Evolutionary conservation across 2,888 invertebrate genomes (phyloP), one percentile per base, ranked within the genome.

Genomic region (Ashinkailepas kermadecensis): DNA sequence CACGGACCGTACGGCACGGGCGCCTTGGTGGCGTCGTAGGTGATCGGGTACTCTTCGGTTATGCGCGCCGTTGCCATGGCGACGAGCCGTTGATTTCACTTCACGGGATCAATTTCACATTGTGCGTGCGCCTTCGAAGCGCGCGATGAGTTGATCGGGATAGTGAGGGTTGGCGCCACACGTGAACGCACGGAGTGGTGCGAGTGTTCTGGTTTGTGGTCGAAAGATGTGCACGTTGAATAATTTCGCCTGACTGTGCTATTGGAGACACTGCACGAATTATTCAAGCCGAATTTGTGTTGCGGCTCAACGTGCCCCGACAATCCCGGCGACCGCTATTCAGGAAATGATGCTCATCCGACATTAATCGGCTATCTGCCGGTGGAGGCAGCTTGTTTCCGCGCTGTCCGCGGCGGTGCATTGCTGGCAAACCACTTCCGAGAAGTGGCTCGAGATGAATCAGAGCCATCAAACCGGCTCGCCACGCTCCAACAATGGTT

Each of bases 1-100:
- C 79, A 79, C 23, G 58, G 79, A 4, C 79, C 79, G 15, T n/a
- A 79, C 0, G 79, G 79, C 15, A 58, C 58, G 0, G 79, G 79
- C 3, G 79, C 58, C 15, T 13, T 11, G 6, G 79, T 58, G 1
- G 79, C 23, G 58, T 79, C 79, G 79, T 79, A 25, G 25, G 57
- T 79, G 58, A 79, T 25, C 2, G 79, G 79, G 58, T 79, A 79
- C 10, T 74, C 56, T 1, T 74, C 74, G 56, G 74, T 74, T 21
- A 74, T 74, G 1, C 56, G 54, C 2, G 74, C 21, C 13, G 74
- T 74, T 0, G 74, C 74, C 74, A 74, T 74, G 74, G 56, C 23
- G 65, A 13, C 9, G 0, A 23, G 23, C 23, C 0, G 2, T 65
- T n/a, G 23, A 10, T 12, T 65, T 65, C 10, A 23, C 54, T 39